phyloP scores from a whole-genome alignment of 2,113 vertebrate species.

The Peromyscus leucopus region DNA sequence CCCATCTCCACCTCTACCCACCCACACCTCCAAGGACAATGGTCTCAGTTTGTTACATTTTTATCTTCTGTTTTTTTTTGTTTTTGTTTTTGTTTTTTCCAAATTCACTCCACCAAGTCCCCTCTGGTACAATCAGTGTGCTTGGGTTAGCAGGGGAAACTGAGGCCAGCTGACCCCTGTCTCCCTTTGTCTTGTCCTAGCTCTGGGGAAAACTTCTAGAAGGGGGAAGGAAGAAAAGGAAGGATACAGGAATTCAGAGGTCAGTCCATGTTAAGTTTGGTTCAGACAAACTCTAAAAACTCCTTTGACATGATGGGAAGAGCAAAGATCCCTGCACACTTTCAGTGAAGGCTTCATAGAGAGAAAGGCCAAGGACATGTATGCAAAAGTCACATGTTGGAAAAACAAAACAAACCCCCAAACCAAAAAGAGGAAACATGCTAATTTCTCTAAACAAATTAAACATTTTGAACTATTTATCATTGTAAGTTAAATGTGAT shows the following conservation, averaged over 20 bases:
- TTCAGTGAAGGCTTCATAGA: neutral
- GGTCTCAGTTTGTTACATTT: too few relatives aligned
- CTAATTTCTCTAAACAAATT: neutral
- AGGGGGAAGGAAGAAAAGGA: constrained; percentile 45
- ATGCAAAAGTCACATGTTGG: neutral
- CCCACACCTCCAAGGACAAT: too few relatives aligned
- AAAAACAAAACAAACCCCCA: neutral
- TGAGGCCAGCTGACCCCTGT: rapidly evolving
- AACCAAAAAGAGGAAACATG: neutral
- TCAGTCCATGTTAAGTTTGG: neutral
- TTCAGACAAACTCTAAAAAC: neutral
- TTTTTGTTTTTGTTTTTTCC: too few relatives aligned
- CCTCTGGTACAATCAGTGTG: neutral
- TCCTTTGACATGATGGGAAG: neutral
- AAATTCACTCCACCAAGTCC: neutral
- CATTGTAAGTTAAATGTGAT: neutral
- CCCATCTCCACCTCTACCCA: too few relatives aligned
- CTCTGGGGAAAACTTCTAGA: constrained; percentile 23
- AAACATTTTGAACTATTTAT: neutral
- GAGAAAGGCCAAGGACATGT: neutral
- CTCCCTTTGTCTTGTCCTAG: neutral
- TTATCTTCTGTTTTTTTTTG: too few relatives aligned
- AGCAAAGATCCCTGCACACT: neutral
- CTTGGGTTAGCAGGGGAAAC: neutral
- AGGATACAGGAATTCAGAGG: neutral